These are phyloP conservation scores for Gonioctena quinquepunctata DNA, from an alignment of 1,140 invertebrate species.

Conservation along the genomic window DNA sequence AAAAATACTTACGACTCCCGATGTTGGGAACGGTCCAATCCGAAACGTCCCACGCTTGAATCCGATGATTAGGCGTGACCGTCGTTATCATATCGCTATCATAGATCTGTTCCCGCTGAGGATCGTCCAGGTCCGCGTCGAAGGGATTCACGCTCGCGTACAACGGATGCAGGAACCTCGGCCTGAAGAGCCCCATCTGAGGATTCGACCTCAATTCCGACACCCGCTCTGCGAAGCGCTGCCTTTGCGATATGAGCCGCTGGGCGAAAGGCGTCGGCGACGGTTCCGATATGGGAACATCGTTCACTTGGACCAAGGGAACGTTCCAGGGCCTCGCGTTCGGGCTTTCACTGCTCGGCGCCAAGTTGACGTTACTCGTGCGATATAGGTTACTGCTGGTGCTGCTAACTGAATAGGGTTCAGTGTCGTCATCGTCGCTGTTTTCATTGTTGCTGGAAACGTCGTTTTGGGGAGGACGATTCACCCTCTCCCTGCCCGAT, in stretches of 20 bases:
- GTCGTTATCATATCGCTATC: constrained; percentile 52
- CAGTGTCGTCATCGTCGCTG: constrained; percentile 25
- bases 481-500: background rate
- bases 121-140: constrained; percentile 54
- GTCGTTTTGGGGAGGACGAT: constrained; percentile 1
- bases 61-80: constrained; percentile 66
- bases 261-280: constrained; percentile 21
- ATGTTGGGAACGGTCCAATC: constrained; percentile 74
- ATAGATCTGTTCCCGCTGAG: constrained; percentile 49
- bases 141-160: constrained; percentile 52
- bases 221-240: constrained; percentile 36
- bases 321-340: constrained; percentile 51
- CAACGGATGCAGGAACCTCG: constrained; percentile 55
- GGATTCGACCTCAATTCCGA: constrained; percentile 42
- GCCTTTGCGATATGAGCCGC: constrained; percentile 27
- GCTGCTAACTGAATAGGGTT: constrained; percentile 26
- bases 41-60: constrained; percentile 84
- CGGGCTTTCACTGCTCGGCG: background rate
- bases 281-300: constrained; percentile 41
- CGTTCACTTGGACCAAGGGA: constrained; percentile 57
- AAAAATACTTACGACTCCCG: constrained; percentile 65
- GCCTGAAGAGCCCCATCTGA: constrained; percentile 40
- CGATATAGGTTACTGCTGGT: constrained; percentile 27
- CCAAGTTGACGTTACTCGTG: constrained; percentile 36
- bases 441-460: constrained; percentile 34